Percentiles rank a stretch among this genome's conserved stretches.
Evolutionary conservation across 23 tunicate species (phyloP).

Genomic region (Ascidia mentula): DNA sequence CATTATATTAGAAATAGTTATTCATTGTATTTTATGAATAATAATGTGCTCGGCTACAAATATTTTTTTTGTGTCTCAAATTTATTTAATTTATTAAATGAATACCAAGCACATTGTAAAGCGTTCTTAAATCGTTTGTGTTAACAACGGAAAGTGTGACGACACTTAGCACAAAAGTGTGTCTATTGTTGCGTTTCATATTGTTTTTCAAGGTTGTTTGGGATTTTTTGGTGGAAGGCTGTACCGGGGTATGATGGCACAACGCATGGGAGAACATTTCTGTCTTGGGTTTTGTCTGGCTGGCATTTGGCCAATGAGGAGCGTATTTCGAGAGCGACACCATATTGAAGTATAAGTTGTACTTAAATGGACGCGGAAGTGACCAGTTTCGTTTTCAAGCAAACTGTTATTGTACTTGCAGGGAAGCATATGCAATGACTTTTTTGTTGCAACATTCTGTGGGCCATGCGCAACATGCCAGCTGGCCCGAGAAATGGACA

Average conservation of each 20-base stretch:
- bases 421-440: conserved; percentile 6
- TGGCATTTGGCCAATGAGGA: conserved; percentile 10
- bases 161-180: too few relatives aligned
- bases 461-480: conserved; percentile 11
- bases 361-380: too few relatives aligned
- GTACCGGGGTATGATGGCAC: not conserved
- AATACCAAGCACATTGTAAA: too few relatives aligned
- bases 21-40: too few relatives aligned
- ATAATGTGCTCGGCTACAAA: too few relatives aligned
- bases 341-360: conserved; percentile 2
- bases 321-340: not conserved
- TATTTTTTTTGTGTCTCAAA: too few relatives aligned
- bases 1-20: not conserved
- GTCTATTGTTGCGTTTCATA: too few relatives aligned
- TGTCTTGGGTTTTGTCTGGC: not conserved
- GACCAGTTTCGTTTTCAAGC: too few relatives aligned
- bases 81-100: too few relatives aligned
- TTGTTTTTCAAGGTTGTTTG: not conserved
- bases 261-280: not conserved
- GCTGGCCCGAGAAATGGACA: conserved; percentile 11
- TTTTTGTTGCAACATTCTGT: not conserved
- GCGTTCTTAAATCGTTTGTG: too few relatives aligned
- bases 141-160: too few relatives aligned
- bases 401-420: too few relatives aligned
- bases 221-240: not conserved